Conservation (phyloP, 2,888 invertebrate genomes). For the Eristalinus sepulchralis region DNA sequence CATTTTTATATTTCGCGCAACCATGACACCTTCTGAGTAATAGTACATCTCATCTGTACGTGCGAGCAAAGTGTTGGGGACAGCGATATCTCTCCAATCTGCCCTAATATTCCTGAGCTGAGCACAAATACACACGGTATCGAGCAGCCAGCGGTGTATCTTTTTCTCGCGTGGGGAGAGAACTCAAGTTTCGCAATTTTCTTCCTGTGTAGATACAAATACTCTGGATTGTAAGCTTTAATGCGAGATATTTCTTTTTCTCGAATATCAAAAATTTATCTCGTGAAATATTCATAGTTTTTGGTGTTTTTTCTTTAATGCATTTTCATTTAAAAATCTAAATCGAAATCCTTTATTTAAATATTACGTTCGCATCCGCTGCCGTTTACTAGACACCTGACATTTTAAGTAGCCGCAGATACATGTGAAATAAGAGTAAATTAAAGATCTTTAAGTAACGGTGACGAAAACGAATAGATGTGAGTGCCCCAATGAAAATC, state of each 20-base stretch:
- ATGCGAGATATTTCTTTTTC: conserved; percentile 56
- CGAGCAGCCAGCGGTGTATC: conserved; percentile 57
- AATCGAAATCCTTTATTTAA: conserved; percentile 13
- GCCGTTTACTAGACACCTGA: conserved; percentile 13
- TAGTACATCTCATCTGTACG: conserved; percentile 43
- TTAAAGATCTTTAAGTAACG: neutral
- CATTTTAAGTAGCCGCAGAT: conserved; percentile 32
- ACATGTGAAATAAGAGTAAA: neutral
- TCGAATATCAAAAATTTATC: conserved; percentile 55
- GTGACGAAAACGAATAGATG: neutral
- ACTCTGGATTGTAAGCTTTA: conserved; percentile 68
- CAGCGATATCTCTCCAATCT: conserved; percentile 58
- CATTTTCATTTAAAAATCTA: conserved; percentile 30
- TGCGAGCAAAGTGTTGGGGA: conserved; percentile 2
- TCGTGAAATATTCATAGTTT: conserved; percentile 57
- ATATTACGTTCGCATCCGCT: neutral
- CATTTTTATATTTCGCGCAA: neutral
- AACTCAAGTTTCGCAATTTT: conserved; percentile 64
- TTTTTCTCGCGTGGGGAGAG: conserved; percentile 63
- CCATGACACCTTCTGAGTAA: conserved; percentile 40
- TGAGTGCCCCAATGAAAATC: neutral
- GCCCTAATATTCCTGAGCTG: conserved; percentile 57
- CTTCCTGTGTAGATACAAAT: conserved; percentile 69
- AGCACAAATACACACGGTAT: conserved; percentile 48
- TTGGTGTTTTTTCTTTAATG: conserved; percentile 13